phyloP scores from a whole-genome alignment of 2,113 vertebrate species.

The Casuarius casuarius region DNA sequence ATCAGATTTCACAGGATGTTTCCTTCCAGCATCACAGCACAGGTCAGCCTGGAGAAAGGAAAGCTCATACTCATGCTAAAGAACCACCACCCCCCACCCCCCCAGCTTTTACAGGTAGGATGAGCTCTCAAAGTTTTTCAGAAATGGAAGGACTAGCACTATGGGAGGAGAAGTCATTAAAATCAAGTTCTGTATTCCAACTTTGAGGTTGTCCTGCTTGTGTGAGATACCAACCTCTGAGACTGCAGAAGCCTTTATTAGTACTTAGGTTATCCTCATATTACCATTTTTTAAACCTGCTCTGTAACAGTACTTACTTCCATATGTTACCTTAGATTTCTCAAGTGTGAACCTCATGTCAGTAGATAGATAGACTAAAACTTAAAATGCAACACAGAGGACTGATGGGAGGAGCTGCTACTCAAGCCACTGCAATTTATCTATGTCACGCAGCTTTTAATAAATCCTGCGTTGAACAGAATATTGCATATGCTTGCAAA shows the following conservation, averaged over 20 bases:
- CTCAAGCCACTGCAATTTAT: neutral
- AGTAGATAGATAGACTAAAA: neutral
- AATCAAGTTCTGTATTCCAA: neutral
- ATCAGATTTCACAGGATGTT: neutral
- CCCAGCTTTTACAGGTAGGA: rapidly evolving
- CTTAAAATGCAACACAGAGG: rapidly evolving
- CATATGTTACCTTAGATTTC: neutral
- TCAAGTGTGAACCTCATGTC: too few species aligned
- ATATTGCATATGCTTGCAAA: rapidly evolving
- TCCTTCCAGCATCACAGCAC: rapidly evolving
- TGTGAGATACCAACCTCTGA: rapidly evolving
- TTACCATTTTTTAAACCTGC: too few species aligned
- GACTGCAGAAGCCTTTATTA: rapidly evolving
- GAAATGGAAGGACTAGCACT: rapidly evolving
- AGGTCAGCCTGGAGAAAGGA: too few species aligned
- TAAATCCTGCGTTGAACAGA: neutral
- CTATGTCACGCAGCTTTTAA: rapidly evolving
- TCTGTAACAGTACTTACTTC: neutral
- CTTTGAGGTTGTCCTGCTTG: neutral
- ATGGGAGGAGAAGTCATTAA: rapidly evolving
- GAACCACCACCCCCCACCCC: too few species aligned
- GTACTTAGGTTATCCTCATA: too few species aligned
- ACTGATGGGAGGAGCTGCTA: neutral
- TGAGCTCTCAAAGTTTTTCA: neutral
- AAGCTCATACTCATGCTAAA: too few species aligned